Base-by-base conservation (phyloP, 2,113 vertebrate genomes). In the Pteruthius melanotis region DNA sequence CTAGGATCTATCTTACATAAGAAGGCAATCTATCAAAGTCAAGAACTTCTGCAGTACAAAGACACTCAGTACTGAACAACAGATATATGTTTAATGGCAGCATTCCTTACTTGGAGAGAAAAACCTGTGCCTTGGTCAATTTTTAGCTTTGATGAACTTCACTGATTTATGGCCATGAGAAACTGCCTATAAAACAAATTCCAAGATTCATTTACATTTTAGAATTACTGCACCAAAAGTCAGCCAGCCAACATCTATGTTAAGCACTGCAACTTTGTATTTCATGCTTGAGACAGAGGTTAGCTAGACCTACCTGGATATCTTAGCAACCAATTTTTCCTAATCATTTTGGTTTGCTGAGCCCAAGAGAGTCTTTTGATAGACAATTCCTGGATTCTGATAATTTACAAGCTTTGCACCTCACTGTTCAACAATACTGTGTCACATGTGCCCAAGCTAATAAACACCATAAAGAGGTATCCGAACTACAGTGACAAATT, bases 41-140 rank as follows among this genome's bases (percentile, higher is more conserved):
- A 65, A 61, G 21, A 77, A 54, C 16, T 61, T 57, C 18, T 44
- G 59, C 82, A 77, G 49, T 13, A 60, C 31, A 56, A 64, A 90
- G 78, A 61, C 63, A 76, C 30, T 75, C 1, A 0, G 13, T 53
- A 39, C 35, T 35, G 50, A 87, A 81, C 2, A 11, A 83, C 4
- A 15, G 37, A 66, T 57, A 4, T 16, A 33, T 2, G 0, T 54
- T 80, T 80, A 53, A 21, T 1, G 3, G 31, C 2, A 31, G 33
- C 39, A 72, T 74, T 52, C 44, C n/a, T 56, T 80, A 64, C 21
- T 27, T 0, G 1, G 35, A 45, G 31, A 90, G 31, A 89, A 80
- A 92, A 81, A 22, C 24, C n/a, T 27, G n/a, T 6, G 4, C 13
- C 21, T 12, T 18, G 37, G 24, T 53, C 40, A 33, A 23, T 39